These are phyloP conservation scores for Agriotes lineatus DNA, from an alignment of 2,888 invertebrate genomes.

Conservation along the genomic window DNA sequence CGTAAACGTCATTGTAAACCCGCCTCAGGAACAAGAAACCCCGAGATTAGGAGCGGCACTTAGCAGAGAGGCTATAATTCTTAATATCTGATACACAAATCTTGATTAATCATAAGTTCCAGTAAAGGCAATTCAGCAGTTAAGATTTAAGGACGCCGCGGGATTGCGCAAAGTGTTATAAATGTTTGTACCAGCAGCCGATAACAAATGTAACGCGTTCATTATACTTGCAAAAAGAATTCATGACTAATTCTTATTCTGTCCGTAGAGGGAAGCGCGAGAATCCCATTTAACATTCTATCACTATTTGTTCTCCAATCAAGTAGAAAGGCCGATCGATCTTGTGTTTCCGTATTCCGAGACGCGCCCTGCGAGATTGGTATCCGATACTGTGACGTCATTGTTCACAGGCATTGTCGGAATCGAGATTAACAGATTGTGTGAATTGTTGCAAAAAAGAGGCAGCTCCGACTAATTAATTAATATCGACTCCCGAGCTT, in stretches of 20 bases:
- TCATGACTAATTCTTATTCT: constrained; percentile 45
- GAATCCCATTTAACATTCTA: constrained; percentile 48
- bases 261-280: constrained; percentile 36
- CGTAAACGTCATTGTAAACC: neutral
- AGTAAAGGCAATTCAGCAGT: constrained; percentile 20
- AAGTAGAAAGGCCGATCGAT: constrained; percentile 49
- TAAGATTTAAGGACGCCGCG: constrained; percentile 22
- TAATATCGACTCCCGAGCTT: neutral
- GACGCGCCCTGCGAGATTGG: constrained; percentile 43
- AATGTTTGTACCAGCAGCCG: constrained; percentile 31
- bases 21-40: neutral
- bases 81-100: constrained; percentile 13
- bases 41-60: neutral
- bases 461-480: neutral
- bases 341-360: constrained; percentile 42
- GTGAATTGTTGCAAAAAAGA: constrained; percentile 19
- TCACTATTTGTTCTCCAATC: constrained; percentile 53
- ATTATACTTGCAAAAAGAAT: constrained; percentile 44
- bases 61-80: neutral
- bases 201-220: constrained; percentile 37
- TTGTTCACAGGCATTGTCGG: constrained; percentile 24
- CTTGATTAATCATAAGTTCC: constrained; percentile 16
- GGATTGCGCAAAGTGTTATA: constrained; percentile 25
- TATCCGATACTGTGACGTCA: constrained; percentile 43
- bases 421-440: constrained; percentile 37